phyloP scores from a whole-genome alignment of 2,888 invertebrate species.

The Blastobasis lacticolella region DNA sequence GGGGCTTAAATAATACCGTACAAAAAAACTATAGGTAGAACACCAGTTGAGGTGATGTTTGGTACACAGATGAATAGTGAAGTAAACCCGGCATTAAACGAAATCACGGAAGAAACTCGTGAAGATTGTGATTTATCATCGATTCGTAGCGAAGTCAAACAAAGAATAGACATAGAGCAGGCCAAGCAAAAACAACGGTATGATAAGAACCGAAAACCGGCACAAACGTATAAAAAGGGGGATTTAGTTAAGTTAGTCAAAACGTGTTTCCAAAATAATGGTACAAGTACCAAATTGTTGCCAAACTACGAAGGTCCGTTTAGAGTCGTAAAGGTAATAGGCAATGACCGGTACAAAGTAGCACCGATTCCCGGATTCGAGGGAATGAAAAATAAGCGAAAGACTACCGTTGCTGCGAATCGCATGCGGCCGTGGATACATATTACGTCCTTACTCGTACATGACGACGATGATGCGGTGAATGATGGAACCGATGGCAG shows the following conservation, averaged over 20 bases:
- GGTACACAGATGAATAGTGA: neutral
- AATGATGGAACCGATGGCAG: constrained; percentile 7
- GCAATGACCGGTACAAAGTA: neutral
- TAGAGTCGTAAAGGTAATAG: neutral
- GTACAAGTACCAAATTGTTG: neutral
- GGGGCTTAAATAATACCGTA: no score
- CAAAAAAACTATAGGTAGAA: neutral
- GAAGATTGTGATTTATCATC: no score
- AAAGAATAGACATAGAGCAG: neutral
- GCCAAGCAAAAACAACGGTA: neutral
- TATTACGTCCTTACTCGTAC: constrained; percentile 4
- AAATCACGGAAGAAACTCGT: neutral
- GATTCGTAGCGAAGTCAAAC: neutral
- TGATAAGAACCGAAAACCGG: neutral
- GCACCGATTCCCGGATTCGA: constrained; percentile 1
- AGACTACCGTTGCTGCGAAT: constrained; percentile 9
- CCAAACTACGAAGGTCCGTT: neutral
- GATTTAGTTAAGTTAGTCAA: neutral
- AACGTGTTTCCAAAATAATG: neutral
- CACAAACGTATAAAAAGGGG: neutral
- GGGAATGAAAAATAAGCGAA: constrained; percentile 1
- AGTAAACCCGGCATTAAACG: neutral
- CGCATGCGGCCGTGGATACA: constrained; percentile 14
- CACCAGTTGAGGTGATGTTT: neutral
- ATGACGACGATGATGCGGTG: neutral